Percentiles rank a stretch among this genome's conserved stretches.
Evolutionary conservation across 1,140 invertebrate genomes (phyloP).

Genomic region (Mamestra configurata): DNA sequence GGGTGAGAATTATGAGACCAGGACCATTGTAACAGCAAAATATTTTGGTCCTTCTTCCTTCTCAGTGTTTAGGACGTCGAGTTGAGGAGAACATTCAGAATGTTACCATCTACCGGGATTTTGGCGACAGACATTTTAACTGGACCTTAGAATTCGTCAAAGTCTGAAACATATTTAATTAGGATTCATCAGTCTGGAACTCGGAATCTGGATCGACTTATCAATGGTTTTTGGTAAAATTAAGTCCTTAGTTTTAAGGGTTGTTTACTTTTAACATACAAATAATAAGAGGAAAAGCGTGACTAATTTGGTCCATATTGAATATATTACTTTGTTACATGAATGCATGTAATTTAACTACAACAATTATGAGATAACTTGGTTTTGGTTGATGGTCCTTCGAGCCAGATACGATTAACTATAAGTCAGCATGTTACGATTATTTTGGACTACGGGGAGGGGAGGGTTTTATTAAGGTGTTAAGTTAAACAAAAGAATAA

Average conservation of each 20-base stretch:
- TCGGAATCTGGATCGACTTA: neutral
- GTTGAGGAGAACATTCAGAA: neutral
- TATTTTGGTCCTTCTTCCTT: neutral
- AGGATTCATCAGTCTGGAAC: no score
- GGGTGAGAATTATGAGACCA: conserved; percentile 89
- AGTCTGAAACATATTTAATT: no score
- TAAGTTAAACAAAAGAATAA: no score
- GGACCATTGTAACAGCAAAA: neutral
- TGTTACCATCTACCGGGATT: neutral
- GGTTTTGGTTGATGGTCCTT: conserved; percentile 23
- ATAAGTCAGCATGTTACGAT: conserved; percentile 19
- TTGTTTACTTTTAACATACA: conserved; percentile 5
- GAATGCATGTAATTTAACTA: conserved; percentile 21
- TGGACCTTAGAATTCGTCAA: no score
- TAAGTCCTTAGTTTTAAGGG: conserved; percentile 7
- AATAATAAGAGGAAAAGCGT: neutral
- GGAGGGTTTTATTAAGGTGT: no score
- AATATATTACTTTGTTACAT: conserved; percentile 6
- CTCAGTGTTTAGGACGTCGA: neutral
- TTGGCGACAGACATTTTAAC: conserved; percentile 12
- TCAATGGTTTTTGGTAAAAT: neutral
- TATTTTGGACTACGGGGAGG: neutral
- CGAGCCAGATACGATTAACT: neutral
- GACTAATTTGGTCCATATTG: conserved; percentile 1
- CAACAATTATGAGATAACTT: neutral